phyloP scores from a whole-genome alignment of 2,888 invertebrate genomes.

The Brenthis hecate region DNA sequence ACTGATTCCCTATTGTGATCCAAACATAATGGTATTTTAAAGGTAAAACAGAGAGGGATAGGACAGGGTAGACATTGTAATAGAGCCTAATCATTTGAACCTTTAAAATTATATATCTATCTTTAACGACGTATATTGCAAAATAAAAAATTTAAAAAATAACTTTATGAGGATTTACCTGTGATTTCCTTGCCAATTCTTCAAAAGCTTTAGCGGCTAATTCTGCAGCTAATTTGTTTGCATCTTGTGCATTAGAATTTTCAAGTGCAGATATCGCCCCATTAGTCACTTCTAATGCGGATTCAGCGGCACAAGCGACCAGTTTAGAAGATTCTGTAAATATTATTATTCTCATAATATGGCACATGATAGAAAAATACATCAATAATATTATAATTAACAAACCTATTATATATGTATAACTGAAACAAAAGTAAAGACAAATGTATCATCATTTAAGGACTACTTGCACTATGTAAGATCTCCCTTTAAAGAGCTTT shows the following conservation, averaged over 20 bases:
- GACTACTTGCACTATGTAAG: too few relatives aligned
- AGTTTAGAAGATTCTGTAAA: conserved; percentile 51
- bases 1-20: too few relatives aligned
- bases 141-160: neutral
- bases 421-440: too few relatives aligned
- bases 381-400: neutral
- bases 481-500: too few relatives aligned
- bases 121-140: neutral
- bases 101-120: too few relatives aligned
- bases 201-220: conserved; percentile 62
- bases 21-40: too few relatives aligned
- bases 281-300: conserved; percentile 60
- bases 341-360: neutral
- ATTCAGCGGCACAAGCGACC: conserved; percentile 59
- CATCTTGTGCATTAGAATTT: conserved; percentile 55
- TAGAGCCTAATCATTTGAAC: too few relatives aligned
- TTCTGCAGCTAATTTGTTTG: conserved; percentile 58
- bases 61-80: too few relatives aligned
- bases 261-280: conserved; percentile 64
- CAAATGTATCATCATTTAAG: too few relatives aligned
- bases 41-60: too few relatives aligned
- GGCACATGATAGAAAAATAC: neutral
- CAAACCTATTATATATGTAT: too few relatives aligned
- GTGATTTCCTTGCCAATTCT: conserved; percentile 54
- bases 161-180: conserved; percentile 46